A percentile compares a stretch with the other conserved stretches of the same genome.
Conservation (phyloP, 2,888 invertebrate genomes). For the Formica aserva region DNA sequence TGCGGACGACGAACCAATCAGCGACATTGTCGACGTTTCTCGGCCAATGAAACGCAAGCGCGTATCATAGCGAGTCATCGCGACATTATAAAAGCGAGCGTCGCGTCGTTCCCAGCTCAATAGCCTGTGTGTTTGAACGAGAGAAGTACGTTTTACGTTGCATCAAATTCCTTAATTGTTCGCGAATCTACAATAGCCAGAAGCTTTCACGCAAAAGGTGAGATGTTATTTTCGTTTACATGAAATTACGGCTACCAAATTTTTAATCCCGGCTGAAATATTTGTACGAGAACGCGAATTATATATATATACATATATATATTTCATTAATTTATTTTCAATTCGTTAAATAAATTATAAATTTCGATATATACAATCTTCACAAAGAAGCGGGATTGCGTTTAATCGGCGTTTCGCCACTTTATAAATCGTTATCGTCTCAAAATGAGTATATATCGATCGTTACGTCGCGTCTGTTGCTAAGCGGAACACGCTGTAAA, state of each 20-base stretch:
- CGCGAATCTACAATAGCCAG: neutral
- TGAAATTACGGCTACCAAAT: neutral
- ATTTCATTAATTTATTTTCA: neutral
- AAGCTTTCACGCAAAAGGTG: conserved; percentile 31
- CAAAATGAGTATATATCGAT: neutral
- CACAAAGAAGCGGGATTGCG: neutral
- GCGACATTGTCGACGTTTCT: neutral
- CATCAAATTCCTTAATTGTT: neutral
- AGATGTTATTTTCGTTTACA: neutral
- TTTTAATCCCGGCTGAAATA: neutral
- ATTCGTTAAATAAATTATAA: neutral
- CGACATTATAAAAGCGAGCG: conserved; percentile 10
- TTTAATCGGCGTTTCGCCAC: neutral
- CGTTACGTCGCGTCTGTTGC: conserved; percentile 28
- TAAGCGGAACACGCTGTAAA: neutral
- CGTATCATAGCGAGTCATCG: neutral
- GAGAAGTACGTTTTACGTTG: neutral
- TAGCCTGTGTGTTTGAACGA: neutral
- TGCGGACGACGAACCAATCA: neutral
- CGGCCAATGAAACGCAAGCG: neutral
- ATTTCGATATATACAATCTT: neutral
- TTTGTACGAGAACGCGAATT: neutral
- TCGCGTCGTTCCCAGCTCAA: neutral
- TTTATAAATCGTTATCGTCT: neutral
- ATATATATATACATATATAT: neutral